Conservation (phyloP, 2,797 vertebrate genomes). For the Gila robusta region DNA sequence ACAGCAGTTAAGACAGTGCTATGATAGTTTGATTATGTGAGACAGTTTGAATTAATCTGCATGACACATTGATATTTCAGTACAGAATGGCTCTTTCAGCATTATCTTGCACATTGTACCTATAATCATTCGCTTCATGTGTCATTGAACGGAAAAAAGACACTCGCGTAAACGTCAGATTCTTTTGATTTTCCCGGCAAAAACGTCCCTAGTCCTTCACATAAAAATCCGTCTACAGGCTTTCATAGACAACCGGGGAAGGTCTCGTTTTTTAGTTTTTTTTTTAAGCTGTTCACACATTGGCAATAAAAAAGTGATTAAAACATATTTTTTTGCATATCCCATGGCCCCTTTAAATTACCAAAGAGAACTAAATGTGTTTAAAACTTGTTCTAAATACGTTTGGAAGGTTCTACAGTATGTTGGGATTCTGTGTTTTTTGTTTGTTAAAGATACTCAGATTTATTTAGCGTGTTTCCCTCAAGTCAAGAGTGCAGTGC, state of each 20-base stretch:
- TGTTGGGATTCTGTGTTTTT: conserved; percentile 12
- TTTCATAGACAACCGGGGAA: not conserved
- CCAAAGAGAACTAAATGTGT: not conserved
- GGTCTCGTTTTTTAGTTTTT: not conserved
- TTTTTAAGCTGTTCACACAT: not conserved
- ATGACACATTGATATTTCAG: not conserved
- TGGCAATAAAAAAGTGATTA: not conserved
- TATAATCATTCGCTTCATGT: not conserved
- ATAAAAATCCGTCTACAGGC: not conserved
- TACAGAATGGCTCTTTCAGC: not conserved
- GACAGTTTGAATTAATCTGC: not conserved
- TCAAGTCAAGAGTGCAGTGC: conserved; percentile 27
- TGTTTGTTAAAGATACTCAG: conserved; percentile 15
- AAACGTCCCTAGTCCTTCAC: not conserved
- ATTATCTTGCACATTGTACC: not conserved
- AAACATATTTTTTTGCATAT: not conserved
- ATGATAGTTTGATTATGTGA: not conserved
- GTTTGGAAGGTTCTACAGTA: not conserved
- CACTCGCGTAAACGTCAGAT: not conserved
- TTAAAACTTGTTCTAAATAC: not conserved
- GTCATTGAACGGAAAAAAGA: not conserved
- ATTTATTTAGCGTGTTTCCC: conserved; percentile 1
- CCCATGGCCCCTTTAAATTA: not conserved
- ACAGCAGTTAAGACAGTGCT: not conserved
- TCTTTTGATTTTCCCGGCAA: not conserved